Conservation (phyloP, 2,113 vertebrate genomes). For the Camelus dromedarius region DNA sequence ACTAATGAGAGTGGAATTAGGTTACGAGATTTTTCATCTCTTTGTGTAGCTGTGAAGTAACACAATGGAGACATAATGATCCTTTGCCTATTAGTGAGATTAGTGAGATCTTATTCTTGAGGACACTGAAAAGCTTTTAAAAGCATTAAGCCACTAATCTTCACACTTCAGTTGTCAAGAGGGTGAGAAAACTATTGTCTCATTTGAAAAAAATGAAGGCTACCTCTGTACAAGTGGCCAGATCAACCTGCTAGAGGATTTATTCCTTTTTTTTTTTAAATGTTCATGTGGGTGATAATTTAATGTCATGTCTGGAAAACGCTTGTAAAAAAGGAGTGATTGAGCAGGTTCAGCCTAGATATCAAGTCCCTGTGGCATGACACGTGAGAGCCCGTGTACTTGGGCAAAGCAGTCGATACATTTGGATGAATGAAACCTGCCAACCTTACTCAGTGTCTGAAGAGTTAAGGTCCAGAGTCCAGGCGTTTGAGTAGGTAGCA, state of each 20-base stretch:
- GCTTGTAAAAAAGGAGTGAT: neutral
- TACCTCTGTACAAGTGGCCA: neutral
- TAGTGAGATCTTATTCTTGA: neutral
- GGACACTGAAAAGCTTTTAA: neutral
- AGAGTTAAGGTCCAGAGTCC: neutral
- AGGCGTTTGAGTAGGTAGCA: neutral
- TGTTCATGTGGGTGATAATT: neutral
- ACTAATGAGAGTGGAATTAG: slow-evolving; percentile 50
- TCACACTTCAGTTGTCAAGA: neutral
- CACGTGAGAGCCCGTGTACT: neutral
- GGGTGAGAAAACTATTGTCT: neutral
- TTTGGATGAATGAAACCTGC: neutral
- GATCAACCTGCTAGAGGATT: neutral
- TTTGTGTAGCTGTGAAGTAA: slow-evolving; percentile 34
- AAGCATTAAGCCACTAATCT: neutral
- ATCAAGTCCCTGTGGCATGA: neutral
- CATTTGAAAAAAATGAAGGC: neutral
- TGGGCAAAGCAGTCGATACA: neutral
- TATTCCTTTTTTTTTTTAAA: neutral
- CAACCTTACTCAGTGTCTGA: neutral
- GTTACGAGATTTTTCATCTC: neutral
- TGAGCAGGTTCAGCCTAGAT: neutral
- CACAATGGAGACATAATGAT: neutral
- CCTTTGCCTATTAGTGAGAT: neutral
- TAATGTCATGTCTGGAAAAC: neutral